Conservation (phyloP, 2,888 invertebrate genomes). For the Camponotus fellah region DNA sequence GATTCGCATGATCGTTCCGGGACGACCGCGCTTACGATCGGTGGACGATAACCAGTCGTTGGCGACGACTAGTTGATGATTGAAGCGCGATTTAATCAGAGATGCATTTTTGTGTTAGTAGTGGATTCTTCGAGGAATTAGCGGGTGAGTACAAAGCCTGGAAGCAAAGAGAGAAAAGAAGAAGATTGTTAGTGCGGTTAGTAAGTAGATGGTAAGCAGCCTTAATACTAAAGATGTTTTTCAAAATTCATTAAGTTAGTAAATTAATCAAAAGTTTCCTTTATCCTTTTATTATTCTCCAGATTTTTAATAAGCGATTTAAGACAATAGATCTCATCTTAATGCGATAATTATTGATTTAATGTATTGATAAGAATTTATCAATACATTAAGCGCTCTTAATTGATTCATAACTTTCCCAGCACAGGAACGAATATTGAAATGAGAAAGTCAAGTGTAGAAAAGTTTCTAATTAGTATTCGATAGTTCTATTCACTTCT, state of each 20-base stretch:
- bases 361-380: not conserved
- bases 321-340: not conserved
- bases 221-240: not conserved
- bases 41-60: constrained; percentile 14
- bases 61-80: not conserved
- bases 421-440: not conserved
- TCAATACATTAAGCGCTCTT: not conserved
- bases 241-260: not conserved
- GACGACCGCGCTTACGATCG: constrained; percentile 59
- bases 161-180: constrained; percentile 66
- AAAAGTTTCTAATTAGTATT: constrained; percentile 1
- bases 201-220: not conserved
- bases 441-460: not conserved
- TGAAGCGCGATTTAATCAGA: not conserved
- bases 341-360: not conserved
- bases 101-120: constrained; percentile 64
- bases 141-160: constrained; percentile 61
- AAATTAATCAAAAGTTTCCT: not conserved
- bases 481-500: not conserved
- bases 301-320: not conserved
- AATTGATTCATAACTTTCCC: not conserved
- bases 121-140: constrained; percentile 60
- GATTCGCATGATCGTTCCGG: constrained; percentile 83
- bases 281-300: not conserved
- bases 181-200: constrained; percentile 63